Conservation (phyloP, 2,888 invertebrate genomes). For the Electrophaes corylata region DNA sequence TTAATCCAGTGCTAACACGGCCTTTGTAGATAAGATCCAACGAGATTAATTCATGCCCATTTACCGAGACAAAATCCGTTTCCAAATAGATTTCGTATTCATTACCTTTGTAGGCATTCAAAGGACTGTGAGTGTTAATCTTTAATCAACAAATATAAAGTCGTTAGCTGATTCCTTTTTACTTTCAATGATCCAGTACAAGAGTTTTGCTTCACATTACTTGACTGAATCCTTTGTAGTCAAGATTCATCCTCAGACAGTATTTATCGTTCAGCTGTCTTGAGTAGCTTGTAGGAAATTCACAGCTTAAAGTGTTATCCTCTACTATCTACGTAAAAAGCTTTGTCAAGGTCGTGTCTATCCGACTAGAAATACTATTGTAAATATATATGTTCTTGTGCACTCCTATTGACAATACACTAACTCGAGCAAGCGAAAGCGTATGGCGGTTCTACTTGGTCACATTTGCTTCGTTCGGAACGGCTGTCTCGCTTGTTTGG, state of each 20-base stretch:
- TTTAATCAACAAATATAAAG: neutral
- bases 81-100: neutral
- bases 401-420: too few relatives aligned
- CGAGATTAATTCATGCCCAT: conserved; percentile 1
- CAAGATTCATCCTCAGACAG: neutral
- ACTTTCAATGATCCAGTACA: neutral
- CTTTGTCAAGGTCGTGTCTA: neutral
- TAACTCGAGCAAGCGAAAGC: neutral
- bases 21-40: conserved; percentile 3
- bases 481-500: too few relatives aligned
- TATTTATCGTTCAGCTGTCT: neutral
- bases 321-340: neutral
- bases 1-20: neutral
- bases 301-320: neutral
- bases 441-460: neutral
- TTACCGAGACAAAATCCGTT: neutral
- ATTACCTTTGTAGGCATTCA: neutral
- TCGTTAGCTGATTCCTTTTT: neutral
- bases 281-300: neutral
- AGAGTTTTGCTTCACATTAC: neutral
- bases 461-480: neutral
- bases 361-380: too few relatives aligned
- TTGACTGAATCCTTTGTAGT: neutral
- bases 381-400: too few relatives aligned
- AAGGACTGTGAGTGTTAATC: too few relatives aligned